Percentiles rank a stretch among this genome's conserved stretches.
Conservation (phyloP, 2,797 vertebrate species). For the Lepilemur ruficaudatus region DNA sequence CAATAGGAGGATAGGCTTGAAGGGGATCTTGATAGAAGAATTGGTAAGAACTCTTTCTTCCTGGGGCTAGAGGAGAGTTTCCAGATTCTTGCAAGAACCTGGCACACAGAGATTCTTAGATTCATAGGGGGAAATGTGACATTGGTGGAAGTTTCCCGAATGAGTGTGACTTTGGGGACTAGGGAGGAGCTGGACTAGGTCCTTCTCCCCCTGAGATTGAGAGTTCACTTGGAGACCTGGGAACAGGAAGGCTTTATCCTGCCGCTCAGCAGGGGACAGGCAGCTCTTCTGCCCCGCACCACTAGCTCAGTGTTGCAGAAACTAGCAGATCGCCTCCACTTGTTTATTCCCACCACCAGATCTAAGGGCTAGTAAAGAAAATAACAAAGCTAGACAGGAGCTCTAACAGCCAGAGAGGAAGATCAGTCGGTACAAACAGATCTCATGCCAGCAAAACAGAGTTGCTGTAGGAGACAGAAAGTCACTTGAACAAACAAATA, state of each 20-base stretch:
- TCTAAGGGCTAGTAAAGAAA: not conserved
- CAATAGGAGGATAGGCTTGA: not conserved
- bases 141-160: not conserved
- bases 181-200: not conserved
- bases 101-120: not conserved
- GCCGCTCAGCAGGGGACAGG: not conserved
- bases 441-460: constrained; percentile 1
- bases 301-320: not conserved
- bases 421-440: not conserved
- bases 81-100: not conserved
- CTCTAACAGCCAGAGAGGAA: not conserved
- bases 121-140: not conserved
- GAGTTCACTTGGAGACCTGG: not conserved
- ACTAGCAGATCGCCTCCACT: not conserved
- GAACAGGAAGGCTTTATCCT: not conserved
- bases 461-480: not conserved
- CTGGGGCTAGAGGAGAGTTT: not conserved
- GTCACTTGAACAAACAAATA: constrained; percentile 6
- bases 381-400: not conserved
- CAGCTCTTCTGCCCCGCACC: not conserved
- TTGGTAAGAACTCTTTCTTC: not conserved
- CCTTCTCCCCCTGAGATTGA: not conserved
- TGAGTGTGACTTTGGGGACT: not conserved
- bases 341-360: constrained; percentile 19
- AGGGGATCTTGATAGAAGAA: not conserved